Conservation (phyloP, 1,140 invertebrate genomes). For the Wiebesia pumilae region DNA sequence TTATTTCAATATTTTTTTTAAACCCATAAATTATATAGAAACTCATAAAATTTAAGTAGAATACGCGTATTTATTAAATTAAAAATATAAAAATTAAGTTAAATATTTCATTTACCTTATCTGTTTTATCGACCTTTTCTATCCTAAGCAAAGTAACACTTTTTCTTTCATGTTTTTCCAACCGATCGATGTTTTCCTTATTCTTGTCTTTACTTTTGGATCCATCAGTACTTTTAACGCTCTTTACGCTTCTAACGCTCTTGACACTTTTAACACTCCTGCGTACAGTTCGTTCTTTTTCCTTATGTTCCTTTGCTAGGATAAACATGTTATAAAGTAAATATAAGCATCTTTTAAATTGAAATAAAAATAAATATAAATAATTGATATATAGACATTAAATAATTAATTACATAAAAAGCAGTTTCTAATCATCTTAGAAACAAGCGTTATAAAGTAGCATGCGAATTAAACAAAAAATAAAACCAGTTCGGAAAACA, state of each 20-base stretch:
- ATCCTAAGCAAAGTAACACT: slow-evolving; percentile 56
- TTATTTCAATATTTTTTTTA: neutral
- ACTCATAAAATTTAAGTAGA: neutral
- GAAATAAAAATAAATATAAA: neutral
- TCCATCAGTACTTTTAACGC: slow-evolving; percentile 33
- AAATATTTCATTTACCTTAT: slow-evolving; percentile 48
- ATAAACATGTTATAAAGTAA: neutral
- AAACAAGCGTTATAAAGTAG: no score
- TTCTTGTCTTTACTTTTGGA: slow-evolving; percentile 54
- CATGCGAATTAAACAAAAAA: no score
- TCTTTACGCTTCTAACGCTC: slow-evolving; percentile 48
- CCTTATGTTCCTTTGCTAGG: slow-evolving; percentile 39
- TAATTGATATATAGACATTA: neutral
- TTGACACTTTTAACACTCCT: slow-evolving; percentile 58
- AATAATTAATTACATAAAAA: no score
- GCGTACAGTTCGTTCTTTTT: slow-evolving; percentile 59
- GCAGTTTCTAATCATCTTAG: no score
- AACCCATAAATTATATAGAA: neutral
- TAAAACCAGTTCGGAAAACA: no score
- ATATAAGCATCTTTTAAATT: neutral
- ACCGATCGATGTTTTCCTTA: slow-evolving; percentile 57
- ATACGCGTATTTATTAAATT: neutral
- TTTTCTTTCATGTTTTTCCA: slow-evolving; percentile 58
- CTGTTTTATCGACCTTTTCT: slow-evolving; percentile 59
- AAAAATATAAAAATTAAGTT: neutral